phyloP scores from a whole-genome alignment of 2,113 vertebrate species.

The Nycticryphes semicollaris region DNA sequence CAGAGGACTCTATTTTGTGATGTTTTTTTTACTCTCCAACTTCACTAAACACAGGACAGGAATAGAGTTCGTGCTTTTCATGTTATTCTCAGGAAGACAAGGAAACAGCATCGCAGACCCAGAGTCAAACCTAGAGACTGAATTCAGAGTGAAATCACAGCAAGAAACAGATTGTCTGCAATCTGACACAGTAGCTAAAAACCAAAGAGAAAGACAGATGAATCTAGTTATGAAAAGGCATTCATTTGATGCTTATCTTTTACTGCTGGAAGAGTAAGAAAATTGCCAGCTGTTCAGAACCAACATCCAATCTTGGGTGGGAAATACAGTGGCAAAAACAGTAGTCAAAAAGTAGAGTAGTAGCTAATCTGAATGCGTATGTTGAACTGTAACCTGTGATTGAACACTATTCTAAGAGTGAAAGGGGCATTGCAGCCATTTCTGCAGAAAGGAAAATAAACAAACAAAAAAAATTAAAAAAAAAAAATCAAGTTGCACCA shows the following conservation, averaged over 20 bases:
- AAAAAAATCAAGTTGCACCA: neutral
- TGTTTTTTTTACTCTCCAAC: neutral
- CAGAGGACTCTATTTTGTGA: neutral
- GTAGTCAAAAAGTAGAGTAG: neutral
- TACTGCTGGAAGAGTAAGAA: neutral
- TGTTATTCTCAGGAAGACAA: neutral
- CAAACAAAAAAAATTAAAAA: too few species aligned
- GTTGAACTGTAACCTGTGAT: accelerated
- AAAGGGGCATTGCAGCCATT: neutral
- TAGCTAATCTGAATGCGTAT: neutral
- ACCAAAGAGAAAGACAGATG: neutral
- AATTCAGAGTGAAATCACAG: neutral
- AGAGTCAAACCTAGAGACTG: neutral
- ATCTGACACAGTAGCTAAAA: neutral
- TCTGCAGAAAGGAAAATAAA: neutral
- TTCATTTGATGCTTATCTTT: neutral
- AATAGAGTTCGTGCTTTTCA: neutral
- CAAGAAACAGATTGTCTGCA: neutral
- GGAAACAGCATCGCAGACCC: neutral
- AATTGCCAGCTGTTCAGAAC: neutral
- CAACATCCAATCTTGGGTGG: neutral
- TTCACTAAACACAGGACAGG: neutral
- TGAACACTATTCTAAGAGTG: neutral
- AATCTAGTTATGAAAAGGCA: neutral
- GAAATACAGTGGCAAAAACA: neutral